Evolutionary conservation across 2,888 invertebrate genomes (phyloP), one percentile per base, ranked within the genome.

Genomic region (Deilephila elpenor): DNA sequence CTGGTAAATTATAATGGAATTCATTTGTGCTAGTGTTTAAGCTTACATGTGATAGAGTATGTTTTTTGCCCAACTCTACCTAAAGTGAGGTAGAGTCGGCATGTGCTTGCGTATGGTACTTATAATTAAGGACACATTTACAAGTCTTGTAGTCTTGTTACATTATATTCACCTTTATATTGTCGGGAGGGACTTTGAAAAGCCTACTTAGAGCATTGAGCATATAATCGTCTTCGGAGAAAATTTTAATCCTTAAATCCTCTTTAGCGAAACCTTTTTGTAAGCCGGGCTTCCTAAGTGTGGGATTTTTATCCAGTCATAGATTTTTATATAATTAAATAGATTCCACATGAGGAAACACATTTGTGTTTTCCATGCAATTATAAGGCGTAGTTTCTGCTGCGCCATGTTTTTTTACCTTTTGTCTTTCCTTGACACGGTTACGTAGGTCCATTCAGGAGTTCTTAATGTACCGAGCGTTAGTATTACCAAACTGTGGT

Each of bases 401-500:
- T 67, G 67, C 67, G 67, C 25, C 67, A 67, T 67, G 67, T 67
- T 67, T 67, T 67, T 67, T 72, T 56, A 72, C 72, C 62, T 72
- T 71, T 59, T 56, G 17, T 25, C 51, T 62, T 53, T 53, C 72
- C 72, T 72, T 62, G 34, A 59, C 62, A 72, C 25, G 32, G 61
- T 62, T 62, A 53, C 61, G 62, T 32, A 53, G 53, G 64, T 59
- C 64, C 56, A 59, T 67, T 44, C 67, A 67, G 72, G 67, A 67
- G 62, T 32, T 72, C 53, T 62, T 72, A 62, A 70, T 67, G 56
- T 71, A 56, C 73, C 6, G 32, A 29, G 59, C 51, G 70, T 70
- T 70, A 70, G 70, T 59, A 37, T 73, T 73, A 73, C 73, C 70
- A 73, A 73, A 73, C 73, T 70, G 8, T 60, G n/a, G 56, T 71